Evolutionary conservation across 2,113 vertebrate species (phyloP).

Genomic region (Polypterus senegalus): DNA sequence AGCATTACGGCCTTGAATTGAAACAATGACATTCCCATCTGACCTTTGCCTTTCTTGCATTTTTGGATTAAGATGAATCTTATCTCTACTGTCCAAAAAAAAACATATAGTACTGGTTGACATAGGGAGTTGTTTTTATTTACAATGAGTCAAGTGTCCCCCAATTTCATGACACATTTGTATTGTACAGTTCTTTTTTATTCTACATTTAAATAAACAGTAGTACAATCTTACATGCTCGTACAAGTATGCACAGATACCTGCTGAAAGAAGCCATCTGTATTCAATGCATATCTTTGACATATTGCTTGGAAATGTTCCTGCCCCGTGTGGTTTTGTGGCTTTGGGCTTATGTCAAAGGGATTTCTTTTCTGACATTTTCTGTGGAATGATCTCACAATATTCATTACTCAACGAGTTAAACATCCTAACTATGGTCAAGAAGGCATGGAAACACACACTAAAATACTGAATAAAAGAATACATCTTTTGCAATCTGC

Average conservation of each 20-base stretch:
- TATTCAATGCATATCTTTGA: neutral
- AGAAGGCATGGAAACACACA: slow-evolving; percentile 10
- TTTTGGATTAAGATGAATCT: no score
- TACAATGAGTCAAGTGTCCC: no score
- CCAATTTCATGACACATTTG: no score
- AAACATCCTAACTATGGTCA: slow-evolving; percentile 28
- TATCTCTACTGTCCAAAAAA: no score
- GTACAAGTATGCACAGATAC: neutral
- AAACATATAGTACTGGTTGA: no score
- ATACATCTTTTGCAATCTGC: no score
- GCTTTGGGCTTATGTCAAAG: slow-evolving; percentile 35
- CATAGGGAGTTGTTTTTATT: no score
- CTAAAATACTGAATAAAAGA: no score
- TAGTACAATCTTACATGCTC: neutral
- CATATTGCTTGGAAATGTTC: slow-evolving; percentile 23
- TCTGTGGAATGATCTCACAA: slow-evolving; percentile 16
- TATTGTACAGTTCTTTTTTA: neutral
- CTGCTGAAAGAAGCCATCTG: neutral
- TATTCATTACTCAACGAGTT: slow-evolving; percentile 28
- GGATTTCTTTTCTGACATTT: slow-evolving; percentile 26
- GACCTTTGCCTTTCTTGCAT: no score
- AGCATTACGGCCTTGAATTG: no score
- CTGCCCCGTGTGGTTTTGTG: slow-evolving; percentile 27
- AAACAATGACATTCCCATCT: no score
- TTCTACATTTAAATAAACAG: neutral